These are phyloP conservation scores for Drosophila sulfurigaster DNA, from an alignment of 1,140 invertebrate species.

Conservation along the genomic window DNA sequence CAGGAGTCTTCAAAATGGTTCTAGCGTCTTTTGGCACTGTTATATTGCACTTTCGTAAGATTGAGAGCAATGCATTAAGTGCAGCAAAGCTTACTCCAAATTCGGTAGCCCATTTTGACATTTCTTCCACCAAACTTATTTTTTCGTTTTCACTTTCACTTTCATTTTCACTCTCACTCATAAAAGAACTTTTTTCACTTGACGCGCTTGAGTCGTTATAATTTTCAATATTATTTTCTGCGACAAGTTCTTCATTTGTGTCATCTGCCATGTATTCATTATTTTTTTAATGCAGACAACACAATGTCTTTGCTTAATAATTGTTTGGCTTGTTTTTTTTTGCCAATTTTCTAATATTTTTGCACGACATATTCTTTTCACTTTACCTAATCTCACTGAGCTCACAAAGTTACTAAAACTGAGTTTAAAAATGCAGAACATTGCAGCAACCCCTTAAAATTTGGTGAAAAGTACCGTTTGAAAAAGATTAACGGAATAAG, in stretches of 20 bases:
- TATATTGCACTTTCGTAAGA: not conserved
- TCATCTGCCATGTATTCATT: not conserved
- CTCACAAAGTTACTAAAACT: not conserved
- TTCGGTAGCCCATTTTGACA: not conserved
- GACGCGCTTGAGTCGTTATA: not conserved
- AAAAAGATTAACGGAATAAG: not conserved
- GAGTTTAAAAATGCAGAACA: not conserved
- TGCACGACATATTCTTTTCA: not conserved
- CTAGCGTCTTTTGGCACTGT: conserved; percentile 3
- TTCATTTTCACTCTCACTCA: not conserved
- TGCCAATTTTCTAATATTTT: too few species aligned
- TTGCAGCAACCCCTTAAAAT: not conserved
- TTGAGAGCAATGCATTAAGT: not conserved
- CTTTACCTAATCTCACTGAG: not conserved
- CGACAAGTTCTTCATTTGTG: not conserved
- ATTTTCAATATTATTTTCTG: not conserved
- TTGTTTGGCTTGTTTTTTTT: too few species aligned
- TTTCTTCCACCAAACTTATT: not conserved
- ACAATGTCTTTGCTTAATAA: not conserved
- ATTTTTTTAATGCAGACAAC: not conserved
- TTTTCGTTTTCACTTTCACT: too few species aligned
- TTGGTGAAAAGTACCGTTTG: not conserved
- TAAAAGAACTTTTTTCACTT: not conserved
- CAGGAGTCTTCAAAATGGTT: not conserved
- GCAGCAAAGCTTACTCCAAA: conserved; percentile 1